Evolutionary conservation across 1,140 invertebrate genomes (phyloP).

Genomic region (Lucilia sericata): DNA sequence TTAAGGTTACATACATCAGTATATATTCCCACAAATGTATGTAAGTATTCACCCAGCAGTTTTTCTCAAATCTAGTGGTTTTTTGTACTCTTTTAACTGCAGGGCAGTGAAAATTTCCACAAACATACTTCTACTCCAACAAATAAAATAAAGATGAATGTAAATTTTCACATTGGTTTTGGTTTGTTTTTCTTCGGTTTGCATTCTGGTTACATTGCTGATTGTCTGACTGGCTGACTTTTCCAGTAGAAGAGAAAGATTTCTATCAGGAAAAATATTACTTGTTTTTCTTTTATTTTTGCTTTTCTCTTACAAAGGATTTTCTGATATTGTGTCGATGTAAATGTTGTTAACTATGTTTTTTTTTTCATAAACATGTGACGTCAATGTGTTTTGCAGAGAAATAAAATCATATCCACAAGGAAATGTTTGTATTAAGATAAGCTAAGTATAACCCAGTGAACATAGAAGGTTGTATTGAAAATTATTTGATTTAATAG

Average conservation of each 20-base stretch:
- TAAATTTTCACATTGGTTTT: slow-evolving; percentile 17
- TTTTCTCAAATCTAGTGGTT: no score
- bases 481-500: no score
- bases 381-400: not conserved
- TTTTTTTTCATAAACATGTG: not conserved
- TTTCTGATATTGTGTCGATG: not conserved
- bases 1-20: not conserved
- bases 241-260: not conserved
- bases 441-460: no score
- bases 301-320: not conserved
- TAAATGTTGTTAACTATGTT: not conserved
- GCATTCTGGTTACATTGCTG: not conserved
- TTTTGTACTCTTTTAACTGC: no score
- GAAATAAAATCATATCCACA: not conserved
- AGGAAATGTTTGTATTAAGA: not conserved
- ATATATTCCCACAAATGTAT: not conserved
- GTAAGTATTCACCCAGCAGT: not conserved
- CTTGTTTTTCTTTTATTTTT: not conserved
- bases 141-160: not conserved
- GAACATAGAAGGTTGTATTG: no score
- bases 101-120: not conserved
- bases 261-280: not conserved
- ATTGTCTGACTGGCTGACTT: not conserved
- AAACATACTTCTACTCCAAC: not conserved
- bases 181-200: not conserved